phyloP scores from a whole-genome alignment of 2,888 invertebrate species.

The Cerastoderma edule region DNA sequence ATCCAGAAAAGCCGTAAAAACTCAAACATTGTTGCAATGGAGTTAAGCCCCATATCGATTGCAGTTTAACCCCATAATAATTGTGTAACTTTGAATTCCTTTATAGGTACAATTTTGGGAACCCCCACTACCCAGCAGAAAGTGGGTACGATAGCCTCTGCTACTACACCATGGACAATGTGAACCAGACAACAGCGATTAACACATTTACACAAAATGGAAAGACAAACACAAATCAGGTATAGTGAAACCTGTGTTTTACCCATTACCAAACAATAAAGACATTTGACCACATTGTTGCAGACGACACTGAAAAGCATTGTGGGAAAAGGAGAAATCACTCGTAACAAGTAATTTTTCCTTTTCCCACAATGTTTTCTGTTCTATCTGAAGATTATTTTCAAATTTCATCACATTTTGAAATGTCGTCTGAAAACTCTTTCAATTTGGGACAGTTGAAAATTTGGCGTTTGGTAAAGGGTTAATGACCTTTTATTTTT shows the following conservation, averaged over 20 bases:
- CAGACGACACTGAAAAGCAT: not conserved
- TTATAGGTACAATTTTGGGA: conserved; percentile 16
- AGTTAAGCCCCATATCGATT: no score
- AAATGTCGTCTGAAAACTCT: no score
- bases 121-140: conserved; percentile 16
- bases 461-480: no score
- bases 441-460: no score
- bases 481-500: no score
- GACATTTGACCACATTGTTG: no score
- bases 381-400: no score
- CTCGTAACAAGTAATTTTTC: not conserved
- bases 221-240: conserved; percentile 15
- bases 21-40: not conserved
- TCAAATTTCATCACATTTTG: no score
- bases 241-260: no score
- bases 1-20: not conserved
- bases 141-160: not conserved
- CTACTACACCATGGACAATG: conserved; percentile 21
- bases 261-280: no score
- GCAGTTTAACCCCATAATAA: no score
- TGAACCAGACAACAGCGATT: conserved; percentile 6
- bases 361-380: conserved; percentile 5
- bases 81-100: no score
- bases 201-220: conserved; percentile 15
- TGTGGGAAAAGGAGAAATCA: not conserved